Evolutionary conservation across 2,888 invertebrate genomes (phyloP).

Genomic region (Ormyrus nitidulus): DNA sequence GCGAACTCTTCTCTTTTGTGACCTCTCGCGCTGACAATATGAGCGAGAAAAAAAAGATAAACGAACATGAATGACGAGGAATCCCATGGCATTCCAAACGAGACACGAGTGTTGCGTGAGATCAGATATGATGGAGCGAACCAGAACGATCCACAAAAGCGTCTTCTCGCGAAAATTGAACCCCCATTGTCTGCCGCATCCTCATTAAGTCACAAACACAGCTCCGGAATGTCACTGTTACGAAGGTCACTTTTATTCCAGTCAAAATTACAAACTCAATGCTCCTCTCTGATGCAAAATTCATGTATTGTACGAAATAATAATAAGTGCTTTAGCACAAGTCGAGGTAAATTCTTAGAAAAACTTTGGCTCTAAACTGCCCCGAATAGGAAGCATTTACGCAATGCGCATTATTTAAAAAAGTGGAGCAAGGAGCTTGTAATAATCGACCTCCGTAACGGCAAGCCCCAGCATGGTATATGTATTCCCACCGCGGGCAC

Average conservation of each 20-base stretch:
- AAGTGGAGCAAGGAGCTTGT: not conserved
- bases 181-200: constrained; percentile 46
- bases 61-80: constrained; percentile 36
- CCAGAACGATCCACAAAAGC: constrained; percentile 60
- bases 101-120: constrained; percentile 49
- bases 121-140: constrained; percentile 51
- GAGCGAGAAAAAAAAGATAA: constrained; percentile 39
- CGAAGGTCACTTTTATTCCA: constrained; percentile 25
- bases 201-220: constrained; percentile 43
- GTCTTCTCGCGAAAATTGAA: constrained; percentile 39
- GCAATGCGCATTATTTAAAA: not conserved
- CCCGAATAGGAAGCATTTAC: not conserved
- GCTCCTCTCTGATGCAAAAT: no score
- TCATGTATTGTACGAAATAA: no score
- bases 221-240: constrained; percentile 6
- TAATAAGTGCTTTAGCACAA: no score
- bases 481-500: not conserved
- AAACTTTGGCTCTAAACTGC: no score
- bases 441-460: not conserved
- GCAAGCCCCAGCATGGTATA: not conserved
- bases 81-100: constrained; percentile 39
- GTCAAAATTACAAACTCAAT: no score
- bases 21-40: constrained; percentile 19
- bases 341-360: no score
- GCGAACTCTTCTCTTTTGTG: not conserved